These are phyloP conservation scores for Eilema sororculum DNA, from an alignment of 2,888 invertebrate genomes.

Conservation along the genomic window DNA sequence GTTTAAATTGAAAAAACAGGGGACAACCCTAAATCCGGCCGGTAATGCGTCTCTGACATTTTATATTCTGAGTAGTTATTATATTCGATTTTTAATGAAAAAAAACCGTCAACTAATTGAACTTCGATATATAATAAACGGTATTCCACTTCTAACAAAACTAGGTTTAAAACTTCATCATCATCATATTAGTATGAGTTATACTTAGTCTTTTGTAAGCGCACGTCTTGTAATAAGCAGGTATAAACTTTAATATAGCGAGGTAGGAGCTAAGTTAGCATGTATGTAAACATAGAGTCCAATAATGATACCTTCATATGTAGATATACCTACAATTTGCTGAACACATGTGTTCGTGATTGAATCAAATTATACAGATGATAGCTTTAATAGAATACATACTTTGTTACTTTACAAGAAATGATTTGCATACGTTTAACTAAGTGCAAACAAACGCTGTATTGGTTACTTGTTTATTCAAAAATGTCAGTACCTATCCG, in stretches of 20 bases:
- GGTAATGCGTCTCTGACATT: conserved; percentile 79
- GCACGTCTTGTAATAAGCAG: background rate
- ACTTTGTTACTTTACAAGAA: conserved; percentile 21
- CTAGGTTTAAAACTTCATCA: background rate
- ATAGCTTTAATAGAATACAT: conserved; percentile 23
- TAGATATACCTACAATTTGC: conserved; percentile 7
- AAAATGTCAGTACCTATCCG: conserved; percentile 45
- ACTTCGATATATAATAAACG: conserved; percentile 26
- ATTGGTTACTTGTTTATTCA: conserved; percentile 34
- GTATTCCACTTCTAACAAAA: background rate
- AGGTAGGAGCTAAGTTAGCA: background rate
- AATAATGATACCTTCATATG: background rate
- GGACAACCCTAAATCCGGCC: conserved; percentile 79
- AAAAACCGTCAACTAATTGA: conserved; percentile 43
- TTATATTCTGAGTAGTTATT: conserved; percentile 78
- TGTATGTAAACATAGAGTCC: background rate
- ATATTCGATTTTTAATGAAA: conserved; percentile 61
- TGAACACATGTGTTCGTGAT: conserved; percentile 24
- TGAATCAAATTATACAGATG: conserved; percentile 23
- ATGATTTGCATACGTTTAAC: conserved; percentile 26
- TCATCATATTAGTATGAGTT: background rate
- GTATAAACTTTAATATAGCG: background rate
- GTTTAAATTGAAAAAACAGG: conserved; percentile 85
- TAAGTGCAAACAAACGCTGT: conserved; percentile 31
- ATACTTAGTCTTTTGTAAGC: background rate